Evolutionary conservation across 2,888 invertebrate genomes (phyloP).

Genomic region (Dorcus hopei): DNA sequence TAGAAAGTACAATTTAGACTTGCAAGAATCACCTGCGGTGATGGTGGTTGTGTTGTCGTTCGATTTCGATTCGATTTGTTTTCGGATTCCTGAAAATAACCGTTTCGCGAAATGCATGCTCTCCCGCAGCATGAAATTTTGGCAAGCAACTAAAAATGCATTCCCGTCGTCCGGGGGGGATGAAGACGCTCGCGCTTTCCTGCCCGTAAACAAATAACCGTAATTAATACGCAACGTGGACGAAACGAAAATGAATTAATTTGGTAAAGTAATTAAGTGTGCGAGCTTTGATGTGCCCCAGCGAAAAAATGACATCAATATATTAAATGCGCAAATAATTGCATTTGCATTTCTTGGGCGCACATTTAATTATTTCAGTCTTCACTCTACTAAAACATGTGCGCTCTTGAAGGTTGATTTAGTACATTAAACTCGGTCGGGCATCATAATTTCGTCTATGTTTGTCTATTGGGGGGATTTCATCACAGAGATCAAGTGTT

Average conservation of each 20-base stretch:
- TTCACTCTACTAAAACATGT: slow-evolving; percentile 31
- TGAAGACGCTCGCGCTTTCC: no score
- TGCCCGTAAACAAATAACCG: no score
- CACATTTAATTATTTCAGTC: slow-evolving; percentile 32
- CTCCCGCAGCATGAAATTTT: no score
- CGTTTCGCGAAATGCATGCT: no score
- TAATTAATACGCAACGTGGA: no score
- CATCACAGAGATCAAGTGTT: background rate
- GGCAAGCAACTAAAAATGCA: no score
- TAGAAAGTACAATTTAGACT: no score
- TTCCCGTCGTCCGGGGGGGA: no score
- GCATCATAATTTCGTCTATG: background rate
- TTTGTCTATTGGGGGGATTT: background rate
- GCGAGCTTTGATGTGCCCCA: slow-evolving; percentile 5
- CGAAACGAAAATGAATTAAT: slow-evolving; percentile 5
- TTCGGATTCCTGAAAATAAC: no score
- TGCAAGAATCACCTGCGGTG: no score
- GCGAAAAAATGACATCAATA: slow-evolving; percentile 13
- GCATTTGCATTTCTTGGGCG: slow-evolving; percentile 37
- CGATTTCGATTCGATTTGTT: no score
- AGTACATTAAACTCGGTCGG: slow-evolving; percentile 34
- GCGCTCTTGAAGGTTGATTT: slow-evolving; percentile 35
- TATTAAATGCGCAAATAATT: slow-evolving; percentile 27
- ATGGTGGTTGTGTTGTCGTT: no score
- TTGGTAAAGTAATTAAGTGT: slow-evolving; percentile 12